Evolutionary conservation across 2,113 vertebrate species (phyloP), one percentile per base, ranked within the genome.

Genomic region (Dasyurus viverrinus): DNA sequence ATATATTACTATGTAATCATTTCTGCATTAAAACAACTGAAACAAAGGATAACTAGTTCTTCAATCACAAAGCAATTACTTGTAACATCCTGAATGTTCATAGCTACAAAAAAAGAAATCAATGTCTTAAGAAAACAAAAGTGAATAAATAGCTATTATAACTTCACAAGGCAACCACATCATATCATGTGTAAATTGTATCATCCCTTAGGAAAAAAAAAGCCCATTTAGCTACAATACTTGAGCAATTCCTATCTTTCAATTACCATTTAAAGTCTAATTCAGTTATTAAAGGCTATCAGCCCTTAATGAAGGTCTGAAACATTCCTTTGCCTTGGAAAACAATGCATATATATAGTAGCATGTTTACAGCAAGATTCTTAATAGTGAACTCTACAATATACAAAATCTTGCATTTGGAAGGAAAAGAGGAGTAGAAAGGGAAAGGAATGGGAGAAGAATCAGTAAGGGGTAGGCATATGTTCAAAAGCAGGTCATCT

Each of bases 311-410:
- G 92, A 48, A 94, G 50, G 97, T 95, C 97, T 97, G 96, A 96
- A 95, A 94, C 94, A 97, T 98, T 98, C 97, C 97, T 95, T 93
- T 94, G 96, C 97, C 97, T 96, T 3, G 93, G 94, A 96, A 97
- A 96, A 97, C 96, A 96, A 60, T 93, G 90, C 93, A 95, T 11
- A 52, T 11, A 52, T 96, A 96, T 25, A 95, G 1, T 92, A 93
- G 36, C 76, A 57, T 93, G 93, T 95, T 52, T 53, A 92, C 5
- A 76, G 93, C 48, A 0, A 93, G 94, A 92, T 94, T 55, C 0
- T 0, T 5, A 36, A n/a, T 93, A 3, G 89, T 4, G 4, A 36
- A 46, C 92, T 36, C 89, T 4, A 8, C 0, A 25, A 12, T 60
- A 25, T 25, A 57, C 76, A 50, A 93, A 10, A 46, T 93, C n/a